Evolutionary conservation across 2,797 vertebrate genomes (phyloP).

Genomic region (Chlorospingus semifuscus): DNA sequence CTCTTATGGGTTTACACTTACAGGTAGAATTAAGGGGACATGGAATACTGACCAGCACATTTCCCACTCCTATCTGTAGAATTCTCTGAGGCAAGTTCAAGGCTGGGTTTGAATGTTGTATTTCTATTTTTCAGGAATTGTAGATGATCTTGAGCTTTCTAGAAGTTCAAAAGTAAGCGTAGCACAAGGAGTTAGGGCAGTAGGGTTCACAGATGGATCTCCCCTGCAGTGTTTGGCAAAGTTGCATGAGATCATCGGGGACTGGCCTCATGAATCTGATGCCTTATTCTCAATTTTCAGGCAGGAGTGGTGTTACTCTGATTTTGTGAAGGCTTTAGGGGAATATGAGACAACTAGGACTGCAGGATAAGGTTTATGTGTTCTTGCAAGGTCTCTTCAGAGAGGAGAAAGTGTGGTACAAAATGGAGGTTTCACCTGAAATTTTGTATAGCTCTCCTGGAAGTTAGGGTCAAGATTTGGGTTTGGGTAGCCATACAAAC

Average conservation of each 20-base stretch:
- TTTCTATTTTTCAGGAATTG: not conserved
- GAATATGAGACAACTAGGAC: not conserved
- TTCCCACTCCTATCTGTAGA: not conserved
- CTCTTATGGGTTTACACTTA: accelerated
- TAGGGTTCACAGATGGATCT: not conserved
- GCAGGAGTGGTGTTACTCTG: not conserved
- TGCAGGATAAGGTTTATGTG: not conserved
- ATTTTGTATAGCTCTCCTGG: not conserved
- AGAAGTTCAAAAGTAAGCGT: not conserved
- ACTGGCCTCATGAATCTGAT: not conserved
- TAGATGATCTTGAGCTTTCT: not conserved
- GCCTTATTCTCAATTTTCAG: not conserved
- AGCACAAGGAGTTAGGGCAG: not conserved
- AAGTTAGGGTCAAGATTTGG: not conserved
- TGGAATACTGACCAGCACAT: not conserved
- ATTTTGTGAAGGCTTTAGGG: not conserved
- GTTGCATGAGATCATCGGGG: not conserved
- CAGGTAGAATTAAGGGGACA: not conserved
- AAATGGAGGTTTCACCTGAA: not conserved
- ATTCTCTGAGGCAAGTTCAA: not conserved
- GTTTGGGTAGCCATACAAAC: not conserved
- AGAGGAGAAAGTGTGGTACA: not conserved
- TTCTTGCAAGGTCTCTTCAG: not conserved
- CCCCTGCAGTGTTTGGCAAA: not conserved
- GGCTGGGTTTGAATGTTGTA: not conserved